Conservation (phyloP, 2,888 invertebrate species). For the Drosophila anomelani region DNA sequence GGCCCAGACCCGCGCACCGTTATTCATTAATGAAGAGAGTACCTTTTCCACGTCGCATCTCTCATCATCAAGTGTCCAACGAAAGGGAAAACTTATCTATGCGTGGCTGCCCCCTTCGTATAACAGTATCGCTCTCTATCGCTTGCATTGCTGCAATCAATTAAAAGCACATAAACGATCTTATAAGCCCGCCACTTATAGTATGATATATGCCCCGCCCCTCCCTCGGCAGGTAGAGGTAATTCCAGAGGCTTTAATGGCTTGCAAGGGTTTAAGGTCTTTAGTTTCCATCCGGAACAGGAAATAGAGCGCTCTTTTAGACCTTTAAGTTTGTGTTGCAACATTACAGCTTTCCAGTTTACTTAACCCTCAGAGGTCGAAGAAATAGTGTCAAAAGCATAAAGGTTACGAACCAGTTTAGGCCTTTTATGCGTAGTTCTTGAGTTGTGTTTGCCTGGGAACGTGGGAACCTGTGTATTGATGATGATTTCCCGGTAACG, state of each 20-base stretch:
- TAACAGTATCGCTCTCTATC: constrained; percentile 18
- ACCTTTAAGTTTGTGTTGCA: constrained; percentile 15
- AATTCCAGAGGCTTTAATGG: constrained; percentile 32
- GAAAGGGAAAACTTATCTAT: constrained; percentile 57
- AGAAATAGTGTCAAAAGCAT: constrained; percentile 13
- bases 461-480: constrained; percentile 37
- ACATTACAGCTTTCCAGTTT: constrained; percentile 6
- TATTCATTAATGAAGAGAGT: constrained; percentile 65
- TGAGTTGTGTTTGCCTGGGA: neutral
- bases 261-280: constrained; percentile 8
- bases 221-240: neutral
- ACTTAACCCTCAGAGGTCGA: constrained; percentile 7
- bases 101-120: constrained; percentile 16
- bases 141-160: constrained; percentile 25
- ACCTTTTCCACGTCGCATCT: constrained; percentile 26
- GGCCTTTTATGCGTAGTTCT: constrained; percentile 10
- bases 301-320: constrained; percentile 23
- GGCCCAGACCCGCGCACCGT: constrained; percentile 50
- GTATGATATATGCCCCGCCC: constrained; percentile 2
- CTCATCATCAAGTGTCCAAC: constrained; percentile 42
- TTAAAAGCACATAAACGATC: constrained; percentile 24
- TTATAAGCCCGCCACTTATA: constrained; percentile 9
- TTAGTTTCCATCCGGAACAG: constrained; percentile 22
- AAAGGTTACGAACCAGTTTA: constrained; percentile 19
- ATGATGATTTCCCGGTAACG: constrained; percentile 32